Evolutionary conservation across 2,797 vertebrate genomes (phyloP), one percentile per base, ranked within the genome.

Genomic region (Tamandua tetradactyla): DNA sequence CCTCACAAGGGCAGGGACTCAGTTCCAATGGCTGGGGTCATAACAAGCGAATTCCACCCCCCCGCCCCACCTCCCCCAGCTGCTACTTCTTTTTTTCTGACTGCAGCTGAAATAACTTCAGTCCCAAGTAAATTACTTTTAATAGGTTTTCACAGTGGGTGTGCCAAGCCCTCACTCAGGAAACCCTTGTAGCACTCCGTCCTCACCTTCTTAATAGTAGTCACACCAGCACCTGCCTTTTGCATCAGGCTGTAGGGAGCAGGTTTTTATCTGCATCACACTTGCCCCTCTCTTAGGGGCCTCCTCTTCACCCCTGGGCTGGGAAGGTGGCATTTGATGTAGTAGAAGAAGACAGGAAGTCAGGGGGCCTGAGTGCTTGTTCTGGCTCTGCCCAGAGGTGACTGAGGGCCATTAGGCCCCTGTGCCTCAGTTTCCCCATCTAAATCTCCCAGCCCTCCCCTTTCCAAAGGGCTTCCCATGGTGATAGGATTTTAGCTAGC

Each of bases 251-350:
- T 76, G 23, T 10, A 0, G 27, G 35, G 15, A 64, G 18, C 18
- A 3, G 27, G 14, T n/a, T 37, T 25, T 47, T 18, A 2, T 23
- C 80, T 47, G 32, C 47, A 15, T 4, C 42, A 9, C 23, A 14
- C 15, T 47, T 2, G 0, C 32, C 57, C 14, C 71, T 72, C 64
- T 94, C 42, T 57, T 4, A 0, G 3, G 4, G 66, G 32, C 35
- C 18, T 2, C 25, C 32, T 35, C 4, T 71, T 17, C 30, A 18
- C 32, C 32, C 1, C 20, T 0, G 2, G 23, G 20, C 23, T 64
- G 2, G 1, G 62, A n/a, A n/a, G 59, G 69, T 2, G 12, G 3
- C 47, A 1, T 40, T 71, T 37, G 57, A 4, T 0, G 0, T 11
- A 37, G 14, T 71, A 4, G 59, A 12, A 62, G 27, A 42, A n/a